Evolutionary conservation across 2,113 vertebrate genomes (phyloP).

Genomic region (Oreochromis spilurus): DNA sequence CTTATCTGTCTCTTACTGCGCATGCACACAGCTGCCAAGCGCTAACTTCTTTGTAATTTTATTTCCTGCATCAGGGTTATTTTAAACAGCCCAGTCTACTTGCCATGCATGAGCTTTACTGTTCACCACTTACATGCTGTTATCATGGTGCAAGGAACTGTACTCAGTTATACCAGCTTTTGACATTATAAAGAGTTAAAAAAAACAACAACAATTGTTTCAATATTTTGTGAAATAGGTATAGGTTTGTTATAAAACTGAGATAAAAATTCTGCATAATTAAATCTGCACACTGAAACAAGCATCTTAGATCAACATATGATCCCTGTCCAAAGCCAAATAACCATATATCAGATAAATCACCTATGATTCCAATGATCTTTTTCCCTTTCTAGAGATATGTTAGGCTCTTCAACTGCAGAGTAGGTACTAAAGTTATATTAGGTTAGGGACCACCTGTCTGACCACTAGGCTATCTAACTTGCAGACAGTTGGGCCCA

Average conservation of each 20-base stretch:
- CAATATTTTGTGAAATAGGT: not conserved
- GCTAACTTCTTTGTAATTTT: not conserved
- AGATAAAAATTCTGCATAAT: not conserved
- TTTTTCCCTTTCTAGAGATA: not conserved
- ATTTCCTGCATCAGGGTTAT: constrained; percentile 3
- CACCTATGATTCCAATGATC: not conserved
- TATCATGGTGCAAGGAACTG: not conserved
- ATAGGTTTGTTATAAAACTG: not conserved
- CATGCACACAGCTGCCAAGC: not conserved
- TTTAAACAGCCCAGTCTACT: not conserved
- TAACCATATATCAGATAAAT: not conserved
- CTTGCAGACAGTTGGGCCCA: not conserved
- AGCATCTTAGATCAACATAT: not conserved
- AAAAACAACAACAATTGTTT: not conserved
- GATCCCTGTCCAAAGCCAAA: not conserved
- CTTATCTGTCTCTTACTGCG: not conserved
- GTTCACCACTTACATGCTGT: not conserved
- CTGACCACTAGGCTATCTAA: not conserved
- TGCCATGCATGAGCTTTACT: not conserved
- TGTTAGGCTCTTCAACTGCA: not conserved
- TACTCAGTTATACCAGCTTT: not conserved
- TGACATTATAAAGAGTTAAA: not conserved
- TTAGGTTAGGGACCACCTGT: not conserved
- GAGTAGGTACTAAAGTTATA: not conserved
- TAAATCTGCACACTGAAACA: not conserved